Conservation (phyloP, 2,797 vertebrate genomes). For the Phyllotis vaccarum region DNA sequence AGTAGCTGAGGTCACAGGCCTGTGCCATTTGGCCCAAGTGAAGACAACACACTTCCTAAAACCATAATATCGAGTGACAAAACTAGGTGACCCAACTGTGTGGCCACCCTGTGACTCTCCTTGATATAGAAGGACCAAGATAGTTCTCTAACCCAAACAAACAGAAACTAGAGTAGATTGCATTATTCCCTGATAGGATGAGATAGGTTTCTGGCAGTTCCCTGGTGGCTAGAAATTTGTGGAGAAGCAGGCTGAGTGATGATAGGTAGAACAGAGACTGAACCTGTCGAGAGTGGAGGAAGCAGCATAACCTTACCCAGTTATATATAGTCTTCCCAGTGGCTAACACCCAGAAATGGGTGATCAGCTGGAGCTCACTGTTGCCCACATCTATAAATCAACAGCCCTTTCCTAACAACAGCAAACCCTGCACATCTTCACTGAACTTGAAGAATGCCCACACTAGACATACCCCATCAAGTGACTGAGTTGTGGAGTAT, state of each 20-base stretch:
- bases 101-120: not conserved
- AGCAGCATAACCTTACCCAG: not conserved
- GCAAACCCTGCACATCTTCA: not conserved
- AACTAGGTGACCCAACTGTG: not conserved
- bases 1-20: not conserved
- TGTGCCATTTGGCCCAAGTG: not conserved
- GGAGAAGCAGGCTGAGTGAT: not conserved
- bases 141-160: conserved; percentile 3
- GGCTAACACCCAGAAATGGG: not conserved
- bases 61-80: not conserved
- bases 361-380: not conserved
- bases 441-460: not conserved
- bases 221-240: not conserved
- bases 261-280: not conserved
- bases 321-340: not conserved
- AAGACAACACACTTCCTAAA: not conserved
- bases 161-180: not conserved
- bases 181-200: not conserved
- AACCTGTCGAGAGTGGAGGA: not conserved
- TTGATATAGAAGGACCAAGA: not conserved
- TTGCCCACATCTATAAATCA: not conserved
- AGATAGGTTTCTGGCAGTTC: not conserved
- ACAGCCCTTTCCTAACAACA: not conserved
- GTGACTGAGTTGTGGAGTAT: not conserved
- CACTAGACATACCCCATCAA: not conserved